Percentiles rank a stretch among this genome's conserved stretches.
These are phyloP conservation scores for Mastomys coucha DNA, from an alignment of 2,113 vertebrate genomes.

Conservation along the genomic window DNA sequence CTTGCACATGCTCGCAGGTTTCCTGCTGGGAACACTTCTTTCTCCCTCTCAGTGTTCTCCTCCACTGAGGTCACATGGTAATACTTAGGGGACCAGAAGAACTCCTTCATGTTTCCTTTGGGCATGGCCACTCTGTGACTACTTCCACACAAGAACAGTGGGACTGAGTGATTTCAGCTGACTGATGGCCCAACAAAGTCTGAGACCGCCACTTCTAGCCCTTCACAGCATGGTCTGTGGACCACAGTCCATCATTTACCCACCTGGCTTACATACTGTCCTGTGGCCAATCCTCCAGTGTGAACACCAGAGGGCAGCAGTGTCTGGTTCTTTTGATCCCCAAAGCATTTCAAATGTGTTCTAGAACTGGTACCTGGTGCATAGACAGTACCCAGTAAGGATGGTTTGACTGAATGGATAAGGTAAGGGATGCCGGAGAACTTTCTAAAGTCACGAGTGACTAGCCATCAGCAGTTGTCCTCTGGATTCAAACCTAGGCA, in stretches of 20 bases:
- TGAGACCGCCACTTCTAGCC: not conserved
- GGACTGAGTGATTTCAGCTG: not conserved
- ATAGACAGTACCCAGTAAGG: not conserved
- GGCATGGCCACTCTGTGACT: not conserved
- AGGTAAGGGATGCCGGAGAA: not conserved
- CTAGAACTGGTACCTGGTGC: no score
- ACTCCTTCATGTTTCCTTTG: fast-evolving
- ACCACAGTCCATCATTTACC: not conserved
- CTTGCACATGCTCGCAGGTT: not conserved
- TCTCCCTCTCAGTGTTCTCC: not conserved
- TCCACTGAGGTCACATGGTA: not conserved
- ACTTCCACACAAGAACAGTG: not conserved
- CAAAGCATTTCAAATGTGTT: not conserved
- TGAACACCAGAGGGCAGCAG: not conserved
- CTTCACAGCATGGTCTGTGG: no score
- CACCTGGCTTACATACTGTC: not conserved
- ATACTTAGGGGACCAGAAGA: not conserved
- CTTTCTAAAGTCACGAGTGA: not conserved
- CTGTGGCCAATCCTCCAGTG: not conserved
- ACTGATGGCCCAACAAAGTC: fast-evolving
- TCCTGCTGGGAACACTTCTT: not conserved
- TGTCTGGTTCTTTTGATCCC: not conserved
- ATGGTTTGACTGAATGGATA: not conserved
- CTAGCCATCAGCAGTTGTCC: not conserved
- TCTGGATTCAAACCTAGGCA: not conserved